Percentiles rank a stretch among this genome's conserved stretches.
Evolutionary conservation across 2,113 vertebrate genomes (phyloP).

Genomic region (Prionailurus viverrinus): DNA sequence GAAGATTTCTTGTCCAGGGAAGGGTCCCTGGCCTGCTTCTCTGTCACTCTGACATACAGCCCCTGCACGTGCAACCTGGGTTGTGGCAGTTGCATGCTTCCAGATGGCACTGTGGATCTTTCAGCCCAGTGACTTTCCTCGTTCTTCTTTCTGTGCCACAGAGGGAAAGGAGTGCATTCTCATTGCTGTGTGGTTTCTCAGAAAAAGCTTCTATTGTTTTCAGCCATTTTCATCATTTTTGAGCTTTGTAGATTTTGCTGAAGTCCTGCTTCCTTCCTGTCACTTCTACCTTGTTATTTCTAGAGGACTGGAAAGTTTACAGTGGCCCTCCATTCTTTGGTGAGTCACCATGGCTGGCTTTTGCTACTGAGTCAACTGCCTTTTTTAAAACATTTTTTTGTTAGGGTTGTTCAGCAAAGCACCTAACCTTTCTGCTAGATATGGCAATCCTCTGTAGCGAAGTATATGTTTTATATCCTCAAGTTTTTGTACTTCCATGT

Average conservation of each 20-base stretch:
- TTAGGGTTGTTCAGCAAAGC: neutral
- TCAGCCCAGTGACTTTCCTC: neutral
- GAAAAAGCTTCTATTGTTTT: slow-evolving; percentile 20
- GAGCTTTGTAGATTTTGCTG: neutral
- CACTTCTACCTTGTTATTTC: slow-evolving; percentile 45
- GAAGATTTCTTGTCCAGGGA: neutral
- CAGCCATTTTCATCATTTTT: neutral
- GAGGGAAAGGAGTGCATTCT: slow-evolving; percentile 3
- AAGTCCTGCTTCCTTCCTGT: slow-evolving; percentile 29
- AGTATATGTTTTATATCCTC: neutral
- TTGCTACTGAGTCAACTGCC: neutral
- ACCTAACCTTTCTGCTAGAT: slow-evolving; percentile 35
- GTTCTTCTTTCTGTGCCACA: neutral
- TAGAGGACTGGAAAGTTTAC: neutral
- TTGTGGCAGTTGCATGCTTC: neutral
- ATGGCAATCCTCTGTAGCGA: neutral
- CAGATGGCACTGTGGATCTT: neutral
- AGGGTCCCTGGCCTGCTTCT: neutral
- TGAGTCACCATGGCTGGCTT: slow-evolving; percentile 48
- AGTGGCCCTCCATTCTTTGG: neutral
- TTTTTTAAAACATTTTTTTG: neutral
- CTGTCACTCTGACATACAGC: neutral
- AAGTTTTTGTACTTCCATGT: slow-evolving; percentile 5
- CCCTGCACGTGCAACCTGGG: neutral
- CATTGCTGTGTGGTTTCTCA: neutral